A percentile compares a stretch with the other conserved stretches of the same genome.
Conservation (phyloP, 2,113 vertebrate genomes). For the Willisornis vidua region DNA sequence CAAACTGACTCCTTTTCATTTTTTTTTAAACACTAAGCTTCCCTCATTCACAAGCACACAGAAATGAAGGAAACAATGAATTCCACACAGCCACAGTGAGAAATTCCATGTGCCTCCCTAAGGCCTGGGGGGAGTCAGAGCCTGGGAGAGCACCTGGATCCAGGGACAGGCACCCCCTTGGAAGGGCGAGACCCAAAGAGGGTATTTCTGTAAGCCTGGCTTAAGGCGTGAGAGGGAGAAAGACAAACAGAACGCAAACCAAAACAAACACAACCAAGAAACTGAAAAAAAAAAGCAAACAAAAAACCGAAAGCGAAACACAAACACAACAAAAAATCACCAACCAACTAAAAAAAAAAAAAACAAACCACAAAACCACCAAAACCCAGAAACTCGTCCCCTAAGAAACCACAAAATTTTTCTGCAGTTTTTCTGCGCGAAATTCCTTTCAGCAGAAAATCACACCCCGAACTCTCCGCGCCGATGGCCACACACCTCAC, state of each 20-base stretch:
- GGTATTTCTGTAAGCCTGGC: rapidly evolving
- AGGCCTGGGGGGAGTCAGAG: rapidly evolving
- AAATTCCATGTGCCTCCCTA: neutral
- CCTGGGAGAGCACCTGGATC: neutral
- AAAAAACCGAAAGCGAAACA: neutral
- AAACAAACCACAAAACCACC: neutral
- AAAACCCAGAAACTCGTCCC: too few species aligned
- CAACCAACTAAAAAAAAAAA: neutral
- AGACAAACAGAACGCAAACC: too few species aligned
- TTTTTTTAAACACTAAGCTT: neutral
- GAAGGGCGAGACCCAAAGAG: rapidly evolving
- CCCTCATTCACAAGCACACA: neutral
- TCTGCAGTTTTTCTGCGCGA: neutral
- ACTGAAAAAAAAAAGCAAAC: too few species aligned
- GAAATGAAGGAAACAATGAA: neutral
- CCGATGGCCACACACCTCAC: neutral
- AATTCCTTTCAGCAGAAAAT: neutral
- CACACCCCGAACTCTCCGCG: rapidly evolving
- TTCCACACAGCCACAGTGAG: rapidly evolving
- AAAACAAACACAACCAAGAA: neutral
- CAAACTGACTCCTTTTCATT: neutral
- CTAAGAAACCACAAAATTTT: neutral
- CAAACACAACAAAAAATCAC: neutral
- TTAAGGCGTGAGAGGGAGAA: neutral
- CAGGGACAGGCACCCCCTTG: rapidly evolving